A percentile compares a stretch with the other conserved stretches of the same genome.
phyloP scores from a whole-genome alignment of 2,888 invertebrate genomes.

The Morpho helenor region DNA sequence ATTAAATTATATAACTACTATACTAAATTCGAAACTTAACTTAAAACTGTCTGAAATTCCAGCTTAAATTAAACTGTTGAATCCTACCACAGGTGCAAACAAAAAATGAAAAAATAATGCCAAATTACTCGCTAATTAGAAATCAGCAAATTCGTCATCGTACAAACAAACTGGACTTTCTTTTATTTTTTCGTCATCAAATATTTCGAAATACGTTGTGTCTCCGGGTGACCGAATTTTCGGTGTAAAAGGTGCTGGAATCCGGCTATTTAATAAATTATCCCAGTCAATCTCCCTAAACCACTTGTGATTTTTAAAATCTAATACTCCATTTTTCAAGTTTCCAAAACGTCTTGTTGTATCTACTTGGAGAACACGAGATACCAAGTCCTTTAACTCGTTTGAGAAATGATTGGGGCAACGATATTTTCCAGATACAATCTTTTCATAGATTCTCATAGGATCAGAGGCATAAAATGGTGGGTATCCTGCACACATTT shows the following conservation, averaged over 20 bases:
- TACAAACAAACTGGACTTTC: slow-evolving; percentile 75
- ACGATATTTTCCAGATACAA: slow-evolving; percentile 92
- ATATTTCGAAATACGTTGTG: slow-evolving; percentile 84
- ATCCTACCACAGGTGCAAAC: slow-evolving; percentile 3
- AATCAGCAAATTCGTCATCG: slow-evolving; percentile 83
- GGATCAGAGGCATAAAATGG: slow-evolving; percentile 96
- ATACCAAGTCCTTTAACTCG: slow-evolving; percentile 89
- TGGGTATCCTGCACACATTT: slow-evolving; percentile 95
- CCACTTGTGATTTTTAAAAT: slow-evolving; percentile 96
- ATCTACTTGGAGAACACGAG: slow-evolving; percentile 85
- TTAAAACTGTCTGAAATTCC: slow-evolving; percentile 21
- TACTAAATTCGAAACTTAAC: slow-evolving; percentile 26
- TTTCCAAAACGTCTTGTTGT: slow-evolving; percentile 87
- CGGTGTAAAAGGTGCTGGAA: slow-evolving; percentile 83
- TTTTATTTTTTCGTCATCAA: slow-evolving; percentile 75
- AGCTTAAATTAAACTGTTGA: slow-evolving; percentile 10
- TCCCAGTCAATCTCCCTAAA: slow-evolving; percentile 94
- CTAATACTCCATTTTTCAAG: slow-evolving; percentile 90
- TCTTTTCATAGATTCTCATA: slow-evolving; percentile 97
- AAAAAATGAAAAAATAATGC: slow-evolving; percentile 3
- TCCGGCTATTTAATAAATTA: slow-evolving; percentile 86
- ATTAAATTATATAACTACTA: background rate
- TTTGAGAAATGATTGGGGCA: slow-evolving; percentile 89
- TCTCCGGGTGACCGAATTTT: slow-evolving; percentile 81
- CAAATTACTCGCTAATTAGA: slow-evolving; percentile 56